Evolutionary conservation across 2,888 invertebrate genomes (phyloP).

Genomic region (Boloria euphrosyne): DNA sequence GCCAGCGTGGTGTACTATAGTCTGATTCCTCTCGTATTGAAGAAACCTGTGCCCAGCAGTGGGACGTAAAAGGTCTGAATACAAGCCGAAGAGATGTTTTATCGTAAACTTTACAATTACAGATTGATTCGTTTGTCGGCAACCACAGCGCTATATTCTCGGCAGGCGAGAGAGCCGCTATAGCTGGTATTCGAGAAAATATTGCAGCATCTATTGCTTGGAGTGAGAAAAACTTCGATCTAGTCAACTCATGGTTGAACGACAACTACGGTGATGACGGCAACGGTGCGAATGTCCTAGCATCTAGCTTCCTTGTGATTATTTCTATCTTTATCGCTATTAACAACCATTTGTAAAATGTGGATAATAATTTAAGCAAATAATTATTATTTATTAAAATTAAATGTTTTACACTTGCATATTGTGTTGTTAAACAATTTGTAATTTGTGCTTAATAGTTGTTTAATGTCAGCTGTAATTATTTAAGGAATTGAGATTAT

Average conservation of each 20-base stretch:
- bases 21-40: no score
- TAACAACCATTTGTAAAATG: conserved; percentile 37
- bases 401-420: neutral
- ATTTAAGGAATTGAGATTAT: no score
- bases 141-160: conserved; percentile 58
- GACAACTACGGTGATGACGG: conserved; percentile 48
- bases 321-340: conserved; percentile 54
- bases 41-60: no score
- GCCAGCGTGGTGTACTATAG: no score
- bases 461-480: no score
- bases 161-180: conserved; percentile 63
- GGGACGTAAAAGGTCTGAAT: no score
- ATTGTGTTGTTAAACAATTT: no score
- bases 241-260: conserved; percentile 61
- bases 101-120: conserved; percentile 19
- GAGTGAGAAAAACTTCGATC: conserved; percentile 52
- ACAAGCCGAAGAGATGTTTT: neutral
- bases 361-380: no score
- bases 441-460: no score
- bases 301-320: conserved; percentile 55
- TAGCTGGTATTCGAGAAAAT: conserved; percentile 65
- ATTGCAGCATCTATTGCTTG: conserved; percentile 68
- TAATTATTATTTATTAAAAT: neutral
- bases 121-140: conserved; percentile 57
- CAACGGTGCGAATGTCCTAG: conserved; percentile 50